Evolutionary conservation across 2,888 invertebrate species (phyloP), one percentile per base, ranked within the genome.

Genomic region (Netelia virgata): DNA sequence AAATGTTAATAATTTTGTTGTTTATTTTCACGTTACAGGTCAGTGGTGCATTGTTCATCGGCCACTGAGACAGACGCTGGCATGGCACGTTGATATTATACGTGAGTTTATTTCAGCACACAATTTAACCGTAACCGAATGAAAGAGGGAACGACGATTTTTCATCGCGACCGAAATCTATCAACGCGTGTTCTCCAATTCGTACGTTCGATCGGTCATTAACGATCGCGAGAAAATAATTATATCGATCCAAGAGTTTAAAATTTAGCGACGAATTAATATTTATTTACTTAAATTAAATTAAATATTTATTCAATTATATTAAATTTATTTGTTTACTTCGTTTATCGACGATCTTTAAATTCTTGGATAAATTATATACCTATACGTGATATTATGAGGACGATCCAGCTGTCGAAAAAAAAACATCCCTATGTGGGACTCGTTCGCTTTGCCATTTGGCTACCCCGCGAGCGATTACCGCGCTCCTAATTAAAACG

Each of bases 401-500:
- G 8, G 36, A 64, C 47, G 50, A 64, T 75, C 36, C 28, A 89
- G 84, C 82, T 8, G 50, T 55, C 11, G 11, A 70, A 57, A 57
- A 72, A 11, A 61, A 61, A 28, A 28, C n/a, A 8, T 61, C 61
- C 23, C 23, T 28, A 10, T 43, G n/a, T 23, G 18, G 53, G 41
- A 47, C 59, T 68, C 11, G 47, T 23, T 74, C 63, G 23, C 74
- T 36, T 59, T 47, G 16, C 66, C 20, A 36, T 64, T 57, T 11
- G 47, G 47, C 59, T 47, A 41, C 47, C 73, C 53, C 50, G 53
- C 81, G 89, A 89, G 89, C 74, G 91, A 92, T 92, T 92, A 92
- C 90, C 89, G 91, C 91, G 89, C 90, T 86, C 88, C 91, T 93
- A 92, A 92, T 93, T 93, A 92, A 92, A 93, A 91, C 90, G 91